phyloP scores from a whole-genome alignment of 2,888 invertebrate species.

The Heliconius aoede region DNA sequence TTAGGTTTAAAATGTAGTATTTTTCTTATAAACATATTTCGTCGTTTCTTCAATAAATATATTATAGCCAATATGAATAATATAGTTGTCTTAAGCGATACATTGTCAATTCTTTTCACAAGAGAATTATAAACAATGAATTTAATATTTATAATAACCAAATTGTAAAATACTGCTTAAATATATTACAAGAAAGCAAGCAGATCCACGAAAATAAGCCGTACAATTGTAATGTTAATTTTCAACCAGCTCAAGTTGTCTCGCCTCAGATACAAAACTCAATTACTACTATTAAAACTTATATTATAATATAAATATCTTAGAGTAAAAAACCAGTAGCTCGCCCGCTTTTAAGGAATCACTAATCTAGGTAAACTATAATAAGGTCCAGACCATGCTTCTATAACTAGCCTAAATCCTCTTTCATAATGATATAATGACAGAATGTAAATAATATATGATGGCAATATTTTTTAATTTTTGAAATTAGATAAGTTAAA shows the following conservation, averaged over 20 bases:
- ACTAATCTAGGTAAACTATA: slow-evolving; percentile 45
- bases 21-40: no score
- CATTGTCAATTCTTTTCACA: no score
- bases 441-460: slow-evolving; percentile 26
- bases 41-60: no score
- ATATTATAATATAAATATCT: slow-evolving; percentile 30
- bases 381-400: slow-evolving; percentile 51
- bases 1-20: no score
- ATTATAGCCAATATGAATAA: no score
- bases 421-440: slow-evolving; percentile 27
- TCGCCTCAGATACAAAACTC: slow-evolving; percentile 7
- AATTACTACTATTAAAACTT: slow-evolving; percentile 16
- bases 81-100: no score
- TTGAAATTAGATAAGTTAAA: background rate
- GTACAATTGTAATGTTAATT: background rate
- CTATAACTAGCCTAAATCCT: slow-evolving; percentile 33
- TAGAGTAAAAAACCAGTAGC: slow-evolving; percentile 56
- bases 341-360: slow-evolving; percentile 66
- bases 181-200: slow-evolving; percentile 22
- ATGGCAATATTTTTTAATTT: slow-evolving; percentile 1
- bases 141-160: background rate
- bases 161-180: background rate
- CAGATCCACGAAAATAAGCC: slow-evolving; percentile 15
- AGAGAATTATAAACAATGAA: background rate
- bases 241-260: slow-evolving; percentile 9